Percentiles rank a stretch among this genome's conserved stretches.
These are phyloP conservation scores for Amphilophus citrinellus DNA, from an alignment of 2,113 vertebrate genomes.

Conservation along the genomic window DNA sequence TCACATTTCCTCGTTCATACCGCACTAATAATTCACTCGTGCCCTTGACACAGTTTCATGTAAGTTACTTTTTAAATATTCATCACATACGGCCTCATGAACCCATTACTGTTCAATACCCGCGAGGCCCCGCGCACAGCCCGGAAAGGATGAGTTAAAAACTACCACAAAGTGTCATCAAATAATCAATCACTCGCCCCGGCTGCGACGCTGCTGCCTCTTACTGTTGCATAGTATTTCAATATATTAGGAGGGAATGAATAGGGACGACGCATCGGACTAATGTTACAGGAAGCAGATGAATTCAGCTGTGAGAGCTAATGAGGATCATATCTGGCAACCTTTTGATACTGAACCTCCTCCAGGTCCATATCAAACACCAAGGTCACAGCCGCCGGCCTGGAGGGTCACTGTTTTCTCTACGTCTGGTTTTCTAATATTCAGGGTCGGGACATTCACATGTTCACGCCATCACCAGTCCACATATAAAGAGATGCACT, in stretches of 20 bases:
- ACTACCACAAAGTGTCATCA: conserved; percentile 58
- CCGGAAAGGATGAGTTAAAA: conserved; percentile 66
- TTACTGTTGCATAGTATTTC: conserved; percentile 75
- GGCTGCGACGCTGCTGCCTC: conserved; percentile 61
- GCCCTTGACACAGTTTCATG: conserved; percentile 64
- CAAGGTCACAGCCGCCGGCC: not conserved
- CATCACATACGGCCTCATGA: conserved; percentile 69
- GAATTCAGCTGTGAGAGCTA: conserved; percentile 45
- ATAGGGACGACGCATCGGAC: conserved; percentile 13
- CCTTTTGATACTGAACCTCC: conserved; percentile 29
- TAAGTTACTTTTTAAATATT: conserved; percentile 76
- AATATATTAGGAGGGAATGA: conserved; percentile 71
- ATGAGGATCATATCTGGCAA: conserved; percentile 44
- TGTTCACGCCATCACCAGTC: not conserved
- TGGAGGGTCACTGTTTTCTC: not conserved
- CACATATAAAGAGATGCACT: not conserved
- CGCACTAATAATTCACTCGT: conserved; percentile 48
- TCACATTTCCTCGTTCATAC: conserved; percentile 1
- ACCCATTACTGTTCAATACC: conserved; percentile 65
- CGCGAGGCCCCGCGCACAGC: conserved; percentile 4
- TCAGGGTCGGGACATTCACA: not conserved
- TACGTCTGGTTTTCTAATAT: not conserved
- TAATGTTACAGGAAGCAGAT: conserved; percentile 29
- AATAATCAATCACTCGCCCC: conserved; percentile 76
- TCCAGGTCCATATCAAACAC: conserved; percentile 13